phyloP scores from a whole-genome alignment of 1,140 invertebrate species.

The Drosophila orosa region DNA sequence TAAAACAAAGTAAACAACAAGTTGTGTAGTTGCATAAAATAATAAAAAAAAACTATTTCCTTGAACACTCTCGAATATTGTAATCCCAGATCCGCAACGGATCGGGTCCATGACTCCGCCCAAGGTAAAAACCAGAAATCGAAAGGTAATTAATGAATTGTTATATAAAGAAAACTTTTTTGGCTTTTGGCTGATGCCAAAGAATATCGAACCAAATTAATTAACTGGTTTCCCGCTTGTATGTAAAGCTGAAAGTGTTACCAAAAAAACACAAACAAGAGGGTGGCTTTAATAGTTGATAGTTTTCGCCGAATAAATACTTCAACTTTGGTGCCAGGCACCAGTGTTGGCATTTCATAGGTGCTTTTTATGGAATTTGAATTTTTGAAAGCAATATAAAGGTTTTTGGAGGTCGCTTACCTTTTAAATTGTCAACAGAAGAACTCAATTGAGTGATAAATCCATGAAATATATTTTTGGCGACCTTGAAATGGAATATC shows the following conservation, averaged over 20 bases:
- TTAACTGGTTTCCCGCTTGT: slow-evolving; percentile 67
- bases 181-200: slow-evolving; percentile 44
- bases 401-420: not conserved
- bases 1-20: slow-evolving; percentile 10
- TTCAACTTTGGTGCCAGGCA: slow-evolving; percentile 27
- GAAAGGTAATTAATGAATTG: slow-evolving; percentile 81
- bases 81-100: slow-evolving; percentile 63
- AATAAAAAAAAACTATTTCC: slow-evolving; percentile 70
- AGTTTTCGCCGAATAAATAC: slow-evolving; percentile 31
- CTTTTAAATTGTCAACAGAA: not conserved
- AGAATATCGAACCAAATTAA: slow-evolving; percentile 70
- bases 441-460: not conserved
- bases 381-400: not conserved
- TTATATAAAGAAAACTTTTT: slow-evolving; percentile 71
- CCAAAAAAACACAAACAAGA: slow-evolving; percentile 15
- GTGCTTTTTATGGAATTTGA: not conserved
- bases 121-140: slow-evolving; percentile 77
- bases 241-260: slow-evolving; percentile 56
- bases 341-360: slow-evolving; percentile 10
- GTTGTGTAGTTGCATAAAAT: slow-evolving; percentile 59
- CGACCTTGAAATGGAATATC: not conserved
- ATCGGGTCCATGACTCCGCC: slow-evolving; percentile 64
- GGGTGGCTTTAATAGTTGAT: slow-evolving; percentile 37
- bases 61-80: slow-evolving; percentile 49
- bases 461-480: not conserved